phyloP scores from a whole-genome alignment of 1,140 invertebrate genomes.

The Penaeus vannamei region DNA sequence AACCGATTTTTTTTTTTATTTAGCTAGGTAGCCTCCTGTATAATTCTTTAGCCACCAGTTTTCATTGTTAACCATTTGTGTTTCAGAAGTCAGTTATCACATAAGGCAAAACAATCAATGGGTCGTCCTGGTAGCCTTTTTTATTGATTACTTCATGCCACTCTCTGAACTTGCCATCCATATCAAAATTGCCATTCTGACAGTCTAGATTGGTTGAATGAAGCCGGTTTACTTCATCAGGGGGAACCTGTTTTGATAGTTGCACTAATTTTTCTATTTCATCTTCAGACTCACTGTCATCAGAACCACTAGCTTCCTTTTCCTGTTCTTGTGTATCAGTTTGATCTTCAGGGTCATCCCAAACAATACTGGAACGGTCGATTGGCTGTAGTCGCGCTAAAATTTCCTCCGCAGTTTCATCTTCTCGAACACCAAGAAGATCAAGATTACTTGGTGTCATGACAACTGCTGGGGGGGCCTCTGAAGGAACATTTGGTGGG shows the following conservation, averaged over 20 bases:
- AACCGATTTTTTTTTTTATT: constrained; percentile 39
- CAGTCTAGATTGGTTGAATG: constrained; percentile 73
- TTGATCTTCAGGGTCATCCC: constrained; percentile 70
- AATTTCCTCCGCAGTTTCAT: constrained; percentile 75
- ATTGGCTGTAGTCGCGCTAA: constrained; percentile 78
- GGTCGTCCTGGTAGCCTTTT: constrained; percentile 80
- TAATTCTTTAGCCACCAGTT: constrained; percentile 35
- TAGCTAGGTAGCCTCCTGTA: constrained; percentile 53
- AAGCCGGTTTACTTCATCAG: constrained; percentile 72
- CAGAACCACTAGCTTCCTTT: constrained; percentile 71
- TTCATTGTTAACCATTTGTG: constrained; percentile 62
- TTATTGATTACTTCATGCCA: constrained; percentile 85
- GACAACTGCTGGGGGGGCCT: constrained; percentile 24
- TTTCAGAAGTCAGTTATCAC: constrained; percentile 85
- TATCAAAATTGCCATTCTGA: constrained; percentile 79
- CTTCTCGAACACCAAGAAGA: constrained; percentile 68
- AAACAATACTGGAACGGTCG: constrained; percentile 75
- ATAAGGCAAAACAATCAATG: constrained; percentile 91
- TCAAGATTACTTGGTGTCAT: constrained; percentile 67
- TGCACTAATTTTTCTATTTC: constrained; percentile 66
- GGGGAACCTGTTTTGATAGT: constrained; percentile 69
- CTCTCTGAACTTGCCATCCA: constrained; percentile 79
- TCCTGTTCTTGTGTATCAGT: constrained; percentile 69
- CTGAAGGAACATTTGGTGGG: constrained; percentile 20
- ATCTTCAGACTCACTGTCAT: constrained; percentile 69